These are phyloP conservation scores for Cyanoramphus novaezelandiae DNA, from an alignment of 2,113 vertebrate species.

Conservation along the genomic window DNA sequence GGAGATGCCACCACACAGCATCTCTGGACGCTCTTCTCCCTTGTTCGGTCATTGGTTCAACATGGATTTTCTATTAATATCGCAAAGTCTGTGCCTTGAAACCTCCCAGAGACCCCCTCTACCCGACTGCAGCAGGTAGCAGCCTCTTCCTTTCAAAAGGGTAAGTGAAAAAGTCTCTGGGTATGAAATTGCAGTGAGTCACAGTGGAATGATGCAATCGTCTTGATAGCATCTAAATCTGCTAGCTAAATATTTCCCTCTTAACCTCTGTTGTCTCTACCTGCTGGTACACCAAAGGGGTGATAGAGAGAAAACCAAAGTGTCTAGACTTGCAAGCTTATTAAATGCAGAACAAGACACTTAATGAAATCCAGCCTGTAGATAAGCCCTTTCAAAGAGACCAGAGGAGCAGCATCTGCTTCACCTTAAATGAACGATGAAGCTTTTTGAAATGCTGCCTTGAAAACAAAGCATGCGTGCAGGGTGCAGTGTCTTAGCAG, in stretches of 20 bases:
- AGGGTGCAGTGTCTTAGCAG: not conserved
- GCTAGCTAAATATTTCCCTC: slow-evolving; percentile 47
- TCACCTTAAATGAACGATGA: slow-evolving; percentile 42
- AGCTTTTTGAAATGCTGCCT: not conserved
- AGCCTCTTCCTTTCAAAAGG: not conserved
- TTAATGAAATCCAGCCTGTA: slow-evolving; percentile 59
- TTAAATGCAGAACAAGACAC: slow-evolving; percentile 52
- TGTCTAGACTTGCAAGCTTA: slow-evolving; percentile 68
- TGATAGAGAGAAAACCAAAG: slow-evolving; percentile 39
- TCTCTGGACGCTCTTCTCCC: not conserved
- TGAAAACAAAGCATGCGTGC: not conserved
- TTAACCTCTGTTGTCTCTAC: slow-evolving; percentile 53
- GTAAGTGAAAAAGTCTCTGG: not conserved
- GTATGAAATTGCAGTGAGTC: slow-evolving; percentile 39
- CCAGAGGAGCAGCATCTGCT: slow-evolving; percentile 44
- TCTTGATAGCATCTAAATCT: slow-evolving; percentile 63
- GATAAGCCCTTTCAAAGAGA: slow-evolving; percentile 61
- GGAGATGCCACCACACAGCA: accelerated
- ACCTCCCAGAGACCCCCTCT: not conserved
- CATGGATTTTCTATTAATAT: not conserved
- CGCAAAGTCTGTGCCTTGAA: not conserved
- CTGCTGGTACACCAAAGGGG: slow-evolving; percentile 38
- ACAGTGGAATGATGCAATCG: slow-evolving; percentile 12
- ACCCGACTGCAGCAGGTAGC: not conserved
- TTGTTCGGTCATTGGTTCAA: not conserved